Evolutionary conservation across 2,797 vertebrate genomes (phyloP).

Genomic region (Lepilemur septentrionalis): DNA sequence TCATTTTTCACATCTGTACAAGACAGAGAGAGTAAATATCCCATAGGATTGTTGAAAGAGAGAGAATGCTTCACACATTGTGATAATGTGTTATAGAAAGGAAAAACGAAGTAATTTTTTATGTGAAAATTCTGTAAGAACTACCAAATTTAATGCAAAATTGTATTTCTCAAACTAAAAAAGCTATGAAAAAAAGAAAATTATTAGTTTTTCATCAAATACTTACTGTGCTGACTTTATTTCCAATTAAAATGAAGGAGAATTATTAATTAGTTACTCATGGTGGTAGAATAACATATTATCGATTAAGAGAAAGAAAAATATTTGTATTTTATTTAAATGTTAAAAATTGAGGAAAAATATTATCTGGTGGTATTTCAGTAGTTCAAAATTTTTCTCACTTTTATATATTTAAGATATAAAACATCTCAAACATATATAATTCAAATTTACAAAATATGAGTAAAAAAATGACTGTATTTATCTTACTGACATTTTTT

Average conservation of each 20-base stretch:
- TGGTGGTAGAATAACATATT: neutral
- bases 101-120: neutral
- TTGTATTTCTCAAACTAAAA: neutral
- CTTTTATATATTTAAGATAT: neutral
- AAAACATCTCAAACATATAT: neutral
- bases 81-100: neutral
- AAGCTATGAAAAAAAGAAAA: neutral
- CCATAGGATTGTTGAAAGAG: neutral
- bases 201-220: neutral
- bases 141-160: neutral
- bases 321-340: neutral
- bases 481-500: neutral
- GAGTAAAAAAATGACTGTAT: neutral
- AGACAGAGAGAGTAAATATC: neutral
- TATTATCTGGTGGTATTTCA: neutral
- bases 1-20: neutral
- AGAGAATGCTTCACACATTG: neutral
- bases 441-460: neutral
- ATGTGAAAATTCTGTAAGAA: neutral
- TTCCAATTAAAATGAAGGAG: neutral
- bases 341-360: neutral
- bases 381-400: neutral
- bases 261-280: neutral
- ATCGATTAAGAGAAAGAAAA: neutral
- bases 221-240: neutral